phyloP scores from a whole-genome alignment of 2,888 invertebrate genomes.

The Theretra japonica region DNA sequence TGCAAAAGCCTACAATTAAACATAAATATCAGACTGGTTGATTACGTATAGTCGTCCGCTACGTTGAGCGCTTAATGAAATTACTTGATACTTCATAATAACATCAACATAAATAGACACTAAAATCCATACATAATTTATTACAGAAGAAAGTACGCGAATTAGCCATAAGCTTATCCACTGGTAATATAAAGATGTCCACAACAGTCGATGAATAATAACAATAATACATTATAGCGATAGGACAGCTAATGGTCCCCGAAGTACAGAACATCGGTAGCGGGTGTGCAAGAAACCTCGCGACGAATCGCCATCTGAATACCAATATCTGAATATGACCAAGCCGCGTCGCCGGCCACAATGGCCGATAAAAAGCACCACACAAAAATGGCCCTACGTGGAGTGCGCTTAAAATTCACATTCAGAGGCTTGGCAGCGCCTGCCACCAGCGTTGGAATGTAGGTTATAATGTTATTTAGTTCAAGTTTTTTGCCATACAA shows the following conservation, averaged over 20 bases:
- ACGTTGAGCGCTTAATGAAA: not conserved
- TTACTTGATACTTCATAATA: not conserved
- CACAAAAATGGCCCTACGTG: conserved; percentile 77
- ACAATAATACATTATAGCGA: conserved; percentile 33
- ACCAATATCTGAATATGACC: conserved; percentile 79
- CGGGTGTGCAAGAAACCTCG: conserved; percentile 71
- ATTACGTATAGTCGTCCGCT: not conserved
- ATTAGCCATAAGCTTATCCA: not conserved
- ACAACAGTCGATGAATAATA: conserved; percentile 39
- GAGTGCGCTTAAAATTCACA: conserved; percentile 79
- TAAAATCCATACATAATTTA: not conserved
- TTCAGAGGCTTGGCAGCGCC: conserved; percentile 65
- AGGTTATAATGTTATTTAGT: conserved; percentile 83
- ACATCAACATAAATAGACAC: not conserved
- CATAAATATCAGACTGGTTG: not conserved
- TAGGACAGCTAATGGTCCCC: conserved; percentile 67
- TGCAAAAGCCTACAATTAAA: not conserved
- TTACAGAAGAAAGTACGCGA: not conserved
- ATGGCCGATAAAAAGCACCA: conserved; percentile 81
- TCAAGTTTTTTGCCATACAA: conserved; percentile 74
- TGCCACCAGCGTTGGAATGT: conserved; percentile 76
- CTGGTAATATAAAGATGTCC: conserved; percentile 14
- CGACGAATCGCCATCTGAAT: conserved; percentile 74
- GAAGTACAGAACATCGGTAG: conserved; percentile 62
- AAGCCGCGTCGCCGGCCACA: conserved; percentile 69